Evolutionary conservation across 2,888 invertebrate genomes (phyloP), one percentile per base, ranked within the genome.

Genomic region (Rhynchonema sp.): DNA sequence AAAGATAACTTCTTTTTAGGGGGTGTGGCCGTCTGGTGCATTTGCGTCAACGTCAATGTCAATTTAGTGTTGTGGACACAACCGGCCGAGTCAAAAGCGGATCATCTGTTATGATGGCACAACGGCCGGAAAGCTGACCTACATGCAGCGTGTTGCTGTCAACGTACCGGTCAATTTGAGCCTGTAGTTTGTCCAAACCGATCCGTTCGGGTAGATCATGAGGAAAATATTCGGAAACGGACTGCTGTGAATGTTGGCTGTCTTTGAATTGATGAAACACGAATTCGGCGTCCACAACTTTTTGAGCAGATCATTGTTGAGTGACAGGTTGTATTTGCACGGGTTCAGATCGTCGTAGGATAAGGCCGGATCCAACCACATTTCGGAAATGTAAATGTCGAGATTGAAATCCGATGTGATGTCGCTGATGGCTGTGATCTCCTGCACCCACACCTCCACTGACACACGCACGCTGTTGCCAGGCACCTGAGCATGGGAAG

Each of bases 241-340:
- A n/a, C 66, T 66, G 26, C 67, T 65, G 65, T 72, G 72, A 56
- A 72, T 70, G 49, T 68, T 67, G 46, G 72, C 72, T 22, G 70
- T 71, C 58, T 72, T 72, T 25, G 70, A 70, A 62, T 72, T 70
- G 66, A 72, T 72, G 62, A 71, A 71, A 60, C 71, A 69, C 55
- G 67, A 67, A 38, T 68, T 68, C 17, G 67, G 67, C 9, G 67
- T 67, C 67, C 66, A 67, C 26, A 68, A 29, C 1, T 67, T 65
- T 55, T 67, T 64, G 27, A 69, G 62, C 17, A 68, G 59, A 27
- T 67, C 69, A 28, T 66, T 67, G 62, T 72, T 71, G 54, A 71
- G 63, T 6, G 69, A 70, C 26, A 71, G 64, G 62, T 71, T 71
- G 61, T 69, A 67, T 61, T 71, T 71, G 65, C 72, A 72, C 9